Evolutionary conservation across 2,113 vertebrate species (phyloP), one percentile per base, ranked within the genome.

Genomic region (Pterocles gutturalis): DNA sequence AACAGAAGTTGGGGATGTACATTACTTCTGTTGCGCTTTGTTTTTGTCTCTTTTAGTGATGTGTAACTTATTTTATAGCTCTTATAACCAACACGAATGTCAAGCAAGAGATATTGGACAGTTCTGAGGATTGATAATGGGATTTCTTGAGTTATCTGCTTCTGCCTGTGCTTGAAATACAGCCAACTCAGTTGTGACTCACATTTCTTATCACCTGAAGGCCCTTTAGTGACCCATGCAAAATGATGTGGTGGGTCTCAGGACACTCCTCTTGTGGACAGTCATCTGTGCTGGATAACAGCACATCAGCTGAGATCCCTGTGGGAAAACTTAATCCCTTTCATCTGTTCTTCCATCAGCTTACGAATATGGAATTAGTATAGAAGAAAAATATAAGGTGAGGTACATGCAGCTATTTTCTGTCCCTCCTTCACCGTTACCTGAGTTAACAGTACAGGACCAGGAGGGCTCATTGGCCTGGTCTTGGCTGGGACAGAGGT

Each of bases 1-100:
- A 71, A 83, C 25, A 64, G 76, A 67, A 85, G 67, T 60, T 77
- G 61, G 85, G 80, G 90, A 81, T 60, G 81, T 73, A 5, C 79
- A 48, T 89, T 78, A 33, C 83, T 90, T 84, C 24, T 66, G 62
- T 77, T 87, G 82, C 78, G 79, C 70, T 90, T 61, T 17, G 64
- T 95, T 73, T 96, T 94, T 86, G 75, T 90, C 87, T 94, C 90
- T 48, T 57, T 73, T 75, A 64, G 67, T 43, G 90, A 84, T 64
- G 73, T 90, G 77, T 93, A 69, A 81, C 88, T 93, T 83, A 69
- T 34, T 82, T 93, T 58, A 48, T 65, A 87, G 83, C 61, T 51
- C 22, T 86, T 93, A 25, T 38, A 83, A 55, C 83, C 60, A 89
- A 84, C 66, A 54, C 5, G 20, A 79, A 7, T 57, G 81, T 75